Evolutionary conservation across 2,113 vertebrate genomes (phyloP).

Genomic region (Motacilla tschutschensis): DNA sequence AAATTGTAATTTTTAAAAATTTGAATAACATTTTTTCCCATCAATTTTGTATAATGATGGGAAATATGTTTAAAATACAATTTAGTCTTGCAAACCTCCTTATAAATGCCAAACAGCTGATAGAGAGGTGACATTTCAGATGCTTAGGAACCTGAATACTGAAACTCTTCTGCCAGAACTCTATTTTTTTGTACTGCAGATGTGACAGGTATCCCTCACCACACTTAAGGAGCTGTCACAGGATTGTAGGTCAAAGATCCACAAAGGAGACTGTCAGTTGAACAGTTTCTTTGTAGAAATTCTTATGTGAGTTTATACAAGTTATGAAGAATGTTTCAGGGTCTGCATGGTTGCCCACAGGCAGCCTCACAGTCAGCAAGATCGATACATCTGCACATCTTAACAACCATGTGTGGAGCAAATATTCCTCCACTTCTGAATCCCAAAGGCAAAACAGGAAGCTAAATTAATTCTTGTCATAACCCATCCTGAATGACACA

Average conservation of each 20-base stretch:
- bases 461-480: not conserved
- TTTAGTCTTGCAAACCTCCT: not conserved
- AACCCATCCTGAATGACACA: not conserved
- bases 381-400: rapidly evolving
- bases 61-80: not conserved
- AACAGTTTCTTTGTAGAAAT: not conserved
- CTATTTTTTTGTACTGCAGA: not conserved
- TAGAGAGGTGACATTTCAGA: not conserved
- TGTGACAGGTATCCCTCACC: not conserved
- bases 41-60: not conserved
- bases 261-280: not conserved
- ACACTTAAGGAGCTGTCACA: not conserved
- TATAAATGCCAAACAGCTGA: not conserved
- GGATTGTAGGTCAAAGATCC: not conserved
- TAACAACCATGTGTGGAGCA: rapidly evolving
- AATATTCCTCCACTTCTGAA: not conserved
- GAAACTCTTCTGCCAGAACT: not conserved
- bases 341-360: not conserved
- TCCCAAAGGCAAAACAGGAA: not conserved
- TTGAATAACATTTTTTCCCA: not conserved
- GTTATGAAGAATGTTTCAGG: not conserved
- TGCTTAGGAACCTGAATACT: not conserved
- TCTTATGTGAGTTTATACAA: not conserved
- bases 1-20: not conserved
- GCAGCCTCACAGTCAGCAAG: rapidly evolving